Conservation (phyloP, 2,797 vertebrate species). For the Aythya fuligula region DNA sequence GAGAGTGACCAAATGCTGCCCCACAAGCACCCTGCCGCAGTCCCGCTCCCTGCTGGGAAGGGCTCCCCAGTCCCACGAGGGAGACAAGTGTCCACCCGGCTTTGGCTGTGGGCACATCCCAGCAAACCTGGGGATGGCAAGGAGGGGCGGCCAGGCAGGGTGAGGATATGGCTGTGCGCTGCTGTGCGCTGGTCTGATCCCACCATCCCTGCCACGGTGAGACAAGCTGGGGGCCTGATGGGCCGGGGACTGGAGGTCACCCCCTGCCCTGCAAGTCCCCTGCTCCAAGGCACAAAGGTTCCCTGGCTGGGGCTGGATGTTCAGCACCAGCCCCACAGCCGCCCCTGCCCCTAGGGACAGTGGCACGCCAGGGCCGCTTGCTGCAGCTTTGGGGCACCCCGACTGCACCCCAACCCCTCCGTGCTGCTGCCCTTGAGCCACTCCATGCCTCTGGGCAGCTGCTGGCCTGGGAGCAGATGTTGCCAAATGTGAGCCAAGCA, state of each 20-base stretch:
- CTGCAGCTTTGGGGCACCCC: background rate
- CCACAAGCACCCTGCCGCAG: background rate
- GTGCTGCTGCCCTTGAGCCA: background rate
- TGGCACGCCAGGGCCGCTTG: background rate
- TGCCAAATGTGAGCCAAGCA: background rate
- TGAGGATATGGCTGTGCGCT: rapidly evolving
- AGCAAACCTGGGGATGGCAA: background rate
- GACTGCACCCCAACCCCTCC: background rate
- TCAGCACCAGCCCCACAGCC: background rate
- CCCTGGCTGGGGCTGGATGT: background rate
- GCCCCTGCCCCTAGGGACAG: background rate
- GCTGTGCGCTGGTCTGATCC: background rate
- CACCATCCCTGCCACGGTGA: background rate
- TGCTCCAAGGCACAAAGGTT: constrained; percentile 66
- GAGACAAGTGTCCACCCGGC: no score
- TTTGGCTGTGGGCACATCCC: background rate
- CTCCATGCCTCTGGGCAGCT: background rate
- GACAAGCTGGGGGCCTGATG: background rate
- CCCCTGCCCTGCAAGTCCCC: background rate
- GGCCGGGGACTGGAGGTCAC: background rate
- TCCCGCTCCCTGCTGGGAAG: background rate
- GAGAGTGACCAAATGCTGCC: background rate
- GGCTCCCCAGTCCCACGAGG: background rate
- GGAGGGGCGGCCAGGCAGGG: rapidly evolving
- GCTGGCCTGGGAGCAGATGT: background rate